Conservation (phyloP, 1,140 invertebrate species). For the Atopsyche davidsoni region DNA sequence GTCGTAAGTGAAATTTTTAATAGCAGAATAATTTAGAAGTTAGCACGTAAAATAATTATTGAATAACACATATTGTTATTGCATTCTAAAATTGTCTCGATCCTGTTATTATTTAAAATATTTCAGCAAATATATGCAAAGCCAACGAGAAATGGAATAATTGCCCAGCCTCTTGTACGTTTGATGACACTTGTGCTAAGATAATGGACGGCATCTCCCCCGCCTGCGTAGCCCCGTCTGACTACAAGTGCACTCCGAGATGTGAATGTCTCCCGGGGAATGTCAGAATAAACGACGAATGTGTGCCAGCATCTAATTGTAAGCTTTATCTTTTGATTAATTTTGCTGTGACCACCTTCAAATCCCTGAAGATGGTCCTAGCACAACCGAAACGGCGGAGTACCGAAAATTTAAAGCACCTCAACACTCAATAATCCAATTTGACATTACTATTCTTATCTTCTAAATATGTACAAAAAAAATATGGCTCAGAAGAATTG, state of each 20-base stretch:
- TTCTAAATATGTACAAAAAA: too few species aligned
- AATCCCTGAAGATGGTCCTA: too few species aligned
- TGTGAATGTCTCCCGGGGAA: not conserved
- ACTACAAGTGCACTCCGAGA: not conserved
- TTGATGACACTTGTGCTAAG: not conserved
- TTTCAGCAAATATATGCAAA: not conserved
- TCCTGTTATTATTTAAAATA: not conserved
- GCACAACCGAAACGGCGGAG: too few species aligned
- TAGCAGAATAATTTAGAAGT: too few species aligned
- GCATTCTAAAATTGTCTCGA: not conserved
- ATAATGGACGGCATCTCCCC: not conserved
- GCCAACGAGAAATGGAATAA: not conserved
- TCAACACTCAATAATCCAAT: too few species aligned
- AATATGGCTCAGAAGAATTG: too few species aligned
- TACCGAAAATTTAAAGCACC: too few species aligned
- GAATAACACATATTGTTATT: not conserved
- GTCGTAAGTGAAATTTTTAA: conserved; percentile 11
- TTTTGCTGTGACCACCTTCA: too few species aligned
- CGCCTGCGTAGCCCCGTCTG: not conserved
- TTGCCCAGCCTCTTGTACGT: not conserved
- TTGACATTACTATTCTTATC: too few species aligned
- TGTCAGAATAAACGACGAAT: too few species aligned
- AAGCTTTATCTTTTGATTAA: too few species aligned
- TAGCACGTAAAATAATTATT: not conserved
- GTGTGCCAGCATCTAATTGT: too few species aligned